Evolutionary conservation across 2,797 vertebrate species (phyloP).

Genomic region (Sebastes hubbsi): DNA sequence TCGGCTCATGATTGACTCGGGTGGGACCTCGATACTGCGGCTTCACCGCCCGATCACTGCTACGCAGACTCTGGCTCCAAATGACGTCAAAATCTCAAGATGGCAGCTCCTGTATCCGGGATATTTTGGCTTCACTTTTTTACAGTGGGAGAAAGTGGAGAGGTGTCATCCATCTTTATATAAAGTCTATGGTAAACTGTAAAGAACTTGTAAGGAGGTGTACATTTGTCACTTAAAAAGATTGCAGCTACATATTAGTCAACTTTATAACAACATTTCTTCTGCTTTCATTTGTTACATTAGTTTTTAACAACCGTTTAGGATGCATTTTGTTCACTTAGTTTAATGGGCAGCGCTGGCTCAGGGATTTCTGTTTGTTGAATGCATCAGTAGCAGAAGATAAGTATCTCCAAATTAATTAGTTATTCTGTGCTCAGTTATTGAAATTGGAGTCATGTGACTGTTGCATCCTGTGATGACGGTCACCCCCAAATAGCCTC

Average conservation of each 20-base stretch:
- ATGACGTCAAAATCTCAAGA: too few species aligned
- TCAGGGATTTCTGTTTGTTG: constrained; percentile 8
- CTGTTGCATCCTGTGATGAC: constrained; percentile 34
- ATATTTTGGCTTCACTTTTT: too few species aligned
- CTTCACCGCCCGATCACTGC: too few species aligned
- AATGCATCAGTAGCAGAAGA: constrained; percentile 15
- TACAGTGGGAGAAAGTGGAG: too few species aligned
- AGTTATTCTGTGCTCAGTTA: constrained; percentile 27
- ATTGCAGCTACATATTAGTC: not conserved
- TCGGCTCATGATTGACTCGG: too few species aligned
- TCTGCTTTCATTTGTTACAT: not conserved
- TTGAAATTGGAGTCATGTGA: constrained; percentile 34
- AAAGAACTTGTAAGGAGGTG: not conserved
- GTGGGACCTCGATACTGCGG: too few species aligned
- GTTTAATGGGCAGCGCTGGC: not conserved
- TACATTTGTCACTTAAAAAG: not conserved
- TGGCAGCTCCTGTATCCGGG: too few species aligned
- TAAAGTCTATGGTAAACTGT: not conserved
- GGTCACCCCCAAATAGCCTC: constrained; percentile 19
- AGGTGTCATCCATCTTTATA: too few species aligned
- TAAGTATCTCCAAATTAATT: constrained; percentile 31
- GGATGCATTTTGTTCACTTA: not conserved
- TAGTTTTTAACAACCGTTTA: not conserved
- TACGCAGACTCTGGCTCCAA: too few species aligned
- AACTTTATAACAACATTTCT: not conserved